Evolutionary conservation across 2,797 vertebrate species (phyloP), one percentile per base, ranked within the genome.

Genomic region (Platalea minor): DNA sequence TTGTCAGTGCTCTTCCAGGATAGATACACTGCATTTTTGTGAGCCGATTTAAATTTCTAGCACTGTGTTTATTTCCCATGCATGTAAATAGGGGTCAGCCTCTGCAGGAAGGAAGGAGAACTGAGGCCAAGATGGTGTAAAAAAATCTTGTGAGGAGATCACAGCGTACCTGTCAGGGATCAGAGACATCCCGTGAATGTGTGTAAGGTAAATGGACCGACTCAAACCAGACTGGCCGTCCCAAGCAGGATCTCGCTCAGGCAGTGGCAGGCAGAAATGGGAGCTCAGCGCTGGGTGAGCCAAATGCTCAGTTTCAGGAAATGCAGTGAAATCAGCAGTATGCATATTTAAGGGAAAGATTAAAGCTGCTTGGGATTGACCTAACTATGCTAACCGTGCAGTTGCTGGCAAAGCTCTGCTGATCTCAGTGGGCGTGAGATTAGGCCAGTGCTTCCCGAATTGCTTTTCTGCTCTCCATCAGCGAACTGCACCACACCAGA

Each of bases 171-270:
- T 61, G 24, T 21, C 0, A 4, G 48, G 29, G 51, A 35, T 37
- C 76, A 69, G 68, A 54, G 56, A 26, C 29, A 7, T 31, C 26
- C 51, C 1, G 1, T 45, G 61, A 19, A 5, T 19, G 10, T 1
- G 3, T 16, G 16, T n/a, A 13, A 93, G 68, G 61, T 24, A 23
- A n/a, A 19, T 1, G 61, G 77, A 19, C 26, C 2, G 7, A 37
- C n/a, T 48, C 33, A 13, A 51, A 6, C 4, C 59, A 69, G 45
- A 29, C 11, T 3, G 2, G n/a, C 59, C 1, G 0, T 16, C 70
- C 81, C 31, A 8, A 16, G 43, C 26, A 37, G 75, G 54, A 31
- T 13, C n/a, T 76, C 48, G 50, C 43, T 56, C n/a, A 7, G 82
- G 43, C 23, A 25, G 21, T 2, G 33, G 25, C n/a, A 46, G 64